Evolutionary conservation across 2,888 invertebrate species (phyloP), one percentile per base, ranked within the genome.

Genomic region (Pilophorus perplexus): DNA sequence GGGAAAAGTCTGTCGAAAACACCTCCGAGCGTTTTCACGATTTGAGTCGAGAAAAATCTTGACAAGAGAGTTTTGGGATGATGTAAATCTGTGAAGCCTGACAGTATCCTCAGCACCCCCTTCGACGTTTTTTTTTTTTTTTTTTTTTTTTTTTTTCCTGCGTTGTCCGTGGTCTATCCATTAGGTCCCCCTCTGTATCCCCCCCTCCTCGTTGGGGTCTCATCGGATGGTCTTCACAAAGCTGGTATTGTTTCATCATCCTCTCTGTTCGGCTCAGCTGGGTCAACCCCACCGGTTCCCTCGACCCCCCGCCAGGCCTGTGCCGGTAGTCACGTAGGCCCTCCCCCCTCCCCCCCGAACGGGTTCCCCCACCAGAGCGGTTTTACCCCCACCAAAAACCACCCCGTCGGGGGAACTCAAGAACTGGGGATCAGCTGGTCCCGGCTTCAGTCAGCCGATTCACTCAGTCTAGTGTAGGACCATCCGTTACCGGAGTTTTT

Each of bases 191-290:
- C n/a, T n/a, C n/a, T n/a, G n/a, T n/a, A n/a, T n/a, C 46, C 46
- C 59, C 27, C 33, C 40, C 23, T 3, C 33, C 25, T 14, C 25
- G 22, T 10, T 6, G 16, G n/a, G 33, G 28, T 62, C 46, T 38
- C 18, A 37, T n/a, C 25, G 52, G 33, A 38, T 38, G 27, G 40
- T 64, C 50, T 64, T 54, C 64, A 64, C 64, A 64, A 64, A 64
- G 64, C 64, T 42, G 57, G 66, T 66, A 66, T 66, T 66, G 66
- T 66, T 66, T 66, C 66, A 66, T 66, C 57, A 66, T 33, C 57
- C 48, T 18, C 62, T 14, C n/a, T 20, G 3, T 25, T 14, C 40
- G 33, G 6, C 12, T 12, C 12, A 6, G 6, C 33, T 33, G 6
- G 33, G 6, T 33, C 33, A 12, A 8, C 46, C 18, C 46, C 52